Evolutionary conservation across 2,113 vertebrate species (phyloP).

Genomic region (Hymenochirus boettgeri): DNA sequence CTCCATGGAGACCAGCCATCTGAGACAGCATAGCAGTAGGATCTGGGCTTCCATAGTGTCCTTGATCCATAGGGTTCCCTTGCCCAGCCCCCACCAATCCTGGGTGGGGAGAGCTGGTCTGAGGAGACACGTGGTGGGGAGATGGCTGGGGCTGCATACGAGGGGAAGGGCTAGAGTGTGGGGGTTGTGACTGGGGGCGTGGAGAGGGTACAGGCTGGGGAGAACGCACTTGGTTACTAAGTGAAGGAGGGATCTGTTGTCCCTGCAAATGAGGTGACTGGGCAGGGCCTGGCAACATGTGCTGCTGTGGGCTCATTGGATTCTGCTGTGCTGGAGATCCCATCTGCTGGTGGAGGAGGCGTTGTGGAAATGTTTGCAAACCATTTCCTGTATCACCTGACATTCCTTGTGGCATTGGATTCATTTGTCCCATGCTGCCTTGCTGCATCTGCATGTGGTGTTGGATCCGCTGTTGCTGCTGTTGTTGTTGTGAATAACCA

Average conservation of each 20-base stretch:
- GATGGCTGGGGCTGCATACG: constrained; percentile 78
- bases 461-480: constrained; percentile 68
- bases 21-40: constrained; percentile 93
- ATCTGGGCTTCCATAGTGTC: constrained; percentile 81
- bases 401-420: constrained; percentile 69
- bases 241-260: constrained; percentile 79
- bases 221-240: constrained; percentile 92
- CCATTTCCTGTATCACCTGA: constrained; percentile 69
- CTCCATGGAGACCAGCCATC: constrained; percentile 86
- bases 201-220: constrained; percentile 84
- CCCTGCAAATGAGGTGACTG: constrained; percentile 86
- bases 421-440: constrained; percentile 70
- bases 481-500: constrained; percentile 74
- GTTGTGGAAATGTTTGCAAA: constrained; percentile 84
- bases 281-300: constrained; percentile 73
- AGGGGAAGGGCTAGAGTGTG: constrained; percentile 84
- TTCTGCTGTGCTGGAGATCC: constrained; percentile 75
- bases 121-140: constrained; percentile 87
- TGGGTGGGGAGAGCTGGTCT: constrained; percentile 92
- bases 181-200: constrained; percentile 84
- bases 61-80: constrained; percentile 78
- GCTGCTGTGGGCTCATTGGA: constrained; percentile 79
- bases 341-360: constrained; percentile 84
- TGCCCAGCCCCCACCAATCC: constrained; percentile 76
- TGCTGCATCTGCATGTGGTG: constrained; percentile 79